phyloP scores from a whole-genome alignment of 2,888 invertebrate species.

The Stratiomys singularior region DNA sequence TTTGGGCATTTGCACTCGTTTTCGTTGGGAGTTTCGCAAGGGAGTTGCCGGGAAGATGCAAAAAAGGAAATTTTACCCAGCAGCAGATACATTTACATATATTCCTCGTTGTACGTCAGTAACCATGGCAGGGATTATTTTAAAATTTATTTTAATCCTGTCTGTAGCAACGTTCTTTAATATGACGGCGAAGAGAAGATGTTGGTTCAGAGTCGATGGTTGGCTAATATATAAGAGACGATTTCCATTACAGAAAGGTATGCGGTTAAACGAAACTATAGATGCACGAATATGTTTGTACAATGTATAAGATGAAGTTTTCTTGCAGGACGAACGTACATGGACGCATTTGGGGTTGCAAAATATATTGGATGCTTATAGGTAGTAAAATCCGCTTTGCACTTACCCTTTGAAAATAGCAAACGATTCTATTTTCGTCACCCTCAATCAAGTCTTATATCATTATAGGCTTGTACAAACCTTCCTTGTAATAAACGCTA shows the following conservation, averaged over 20 bases:
- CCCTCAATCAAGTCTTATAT: no score
- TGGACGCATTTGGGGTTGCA: no score
- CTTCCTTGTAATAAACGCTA: no score
- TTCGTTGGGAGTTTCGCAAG: conserved; percentile 29
- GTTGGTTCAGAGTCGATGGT: not conserved
- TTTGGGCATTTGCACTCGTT: conserved; percentile 46
- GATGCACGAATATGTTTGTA: not conserved
- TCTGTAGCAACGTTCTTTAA: conserved; percentile 51
- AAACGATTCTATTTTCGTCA: no score
- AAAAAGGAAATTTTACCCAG: conserved; percentile 30
- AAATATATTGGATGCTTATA: no score
- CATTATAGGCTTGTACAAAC: no score
- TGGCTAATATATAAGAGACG: not conserved
- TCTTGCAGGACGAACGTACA: no score
- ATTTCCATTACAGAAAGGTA: not conserved
- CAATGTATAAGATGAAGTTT: no score
- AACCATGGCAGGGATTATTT: conserved; percentile 52
- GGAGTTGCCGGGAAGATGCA: conserved; percentile 7
- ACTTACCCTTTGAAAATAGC: no score
- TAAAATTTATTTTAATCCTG: conserved; percentile 53
- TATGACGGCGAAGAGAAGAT: conserved; percentile 31
- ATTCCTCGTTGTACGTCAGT: conserved; percentile 46
- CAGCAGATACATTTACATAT: conserved; percentile 48
- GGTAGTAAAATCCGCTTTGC: no score
- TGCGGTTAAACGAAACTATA: conserved; percentile 11